Evolutionary conservation across 2,888 invertebrate species (phyloP).

Genomic region (Piscicola geometra): DNA sequence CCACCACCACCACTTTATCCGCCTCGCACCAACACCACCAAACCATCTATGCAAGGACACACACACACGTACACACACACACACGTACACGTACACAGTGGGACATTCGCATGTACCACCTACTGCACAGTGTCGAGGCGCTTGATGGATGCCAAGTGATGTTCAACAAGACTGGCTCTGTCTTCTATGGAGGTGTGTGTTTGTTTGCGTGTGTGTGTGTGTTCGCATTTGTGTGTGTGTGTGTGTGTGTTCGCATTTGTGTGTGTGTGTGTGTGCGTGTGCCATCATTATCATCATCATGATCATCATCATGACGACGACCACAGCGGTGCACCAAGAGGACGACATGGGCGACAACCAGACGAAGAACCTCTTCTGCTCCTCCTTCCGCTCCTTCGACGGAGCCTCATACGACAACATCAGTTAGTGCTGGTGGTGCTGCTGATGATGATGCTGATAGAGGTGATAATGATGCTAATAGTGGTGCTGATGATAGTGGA

Average conservation of each 20-base stretch:
- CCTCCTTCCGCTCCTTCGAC: slow-evolving; percentile 90
- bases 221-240: neutral
- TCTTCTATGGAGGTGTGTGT: slow-evolving; percentile 72
- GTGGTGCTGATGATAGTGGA: too few species aligned
- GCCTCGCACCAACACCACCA: too few species aligned
- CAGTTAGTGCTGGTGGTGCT: slow-evolving; percentile 65
- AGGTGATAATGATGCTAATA: too few species aligned
- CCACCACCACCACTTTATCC: too few species aligned
- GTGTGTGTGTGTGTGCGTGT: neutral
- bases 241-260: neutral
- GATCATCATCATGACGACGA: neutral
- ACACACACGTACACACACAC: too few species aligned
- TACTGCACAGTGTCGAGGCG: slow-evolving; percentile 86
- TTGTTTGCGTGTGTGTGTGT: neutral
- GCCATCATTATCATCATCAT: too few species aligned
- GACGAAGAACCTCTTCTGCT: slow-evolving; percentile 67
- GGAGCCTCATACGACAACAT: slow-evolving; percentile 89
- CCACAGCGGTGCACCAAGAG: slow-evolving; percentile 52
- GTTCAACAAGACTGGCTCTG: slow-evolving; percentile 80
- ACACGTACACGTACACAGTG: slow-evolving; percentile 61
- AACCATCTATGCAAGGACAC: too few species aligned
- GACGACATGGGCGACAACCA: slow-evolving; percentile 58
- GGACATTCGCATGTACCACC: slow-evolving; percentile 89
- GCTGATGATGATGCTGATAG: neutral
- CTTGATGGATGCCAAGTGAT: slow-evolving; percentile 82